phyloP scores from a whole-genome alignment of 2,888 invertebrate species.

The Drosophila maculinotata region DNA sequence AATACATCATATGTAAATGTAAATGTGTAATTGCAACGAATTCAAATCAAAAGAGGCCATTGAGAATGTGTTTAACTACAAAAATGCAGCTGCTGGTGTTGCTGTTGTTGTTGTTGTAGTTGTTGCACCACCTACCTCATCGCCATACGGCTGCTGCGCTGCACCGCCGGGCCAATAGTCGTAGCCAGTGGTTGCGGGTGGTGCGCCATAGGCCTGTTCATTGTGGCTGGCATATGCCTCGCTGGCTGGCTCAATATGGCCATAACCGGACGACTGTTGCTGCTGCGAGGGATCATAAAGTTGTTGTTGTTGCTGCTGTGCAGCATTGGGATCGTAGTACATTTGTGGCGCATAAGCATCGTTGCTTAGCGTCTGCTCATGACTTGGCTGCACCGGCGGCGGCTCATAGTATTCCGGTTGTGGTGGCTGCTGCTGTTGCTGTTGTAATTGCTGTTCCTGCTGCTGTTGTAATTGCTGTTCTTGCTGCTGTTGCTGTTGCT shows the following conservation, averaged over 20 bases:
- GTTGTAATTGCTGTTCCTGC: conserved; percentile 1
- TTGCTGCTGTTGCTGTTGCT: conserved; percentile 16
- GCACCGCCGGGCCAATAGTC: conserved; percentile 72
- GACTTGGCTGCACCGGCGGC: conserved; percentile 15
- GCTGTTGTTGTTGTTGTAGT: background rate
- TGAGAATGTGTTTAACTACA: conserved; percentile 25
- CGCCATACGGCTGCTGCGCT: conserved; percentile 65
- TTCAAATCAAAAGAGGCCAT: conserved; percentile 22
- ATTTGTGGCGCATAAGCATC: conserved; percentile 34
- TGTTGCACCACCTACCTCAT: conserved; percentile 66
- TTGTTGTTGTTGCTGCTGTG: conserved; percentile 12
- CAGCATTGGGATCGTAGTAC: conserved; percentile 52
- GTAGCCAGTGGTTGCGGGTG: conserved; percentile 49
- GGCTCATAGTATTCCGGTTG: conserved; percentile 42
- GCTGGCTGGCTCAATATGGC: conserved; percentile 37
- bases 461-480: conserved; percentile 21
- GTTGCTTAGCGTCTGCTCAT: conserved; percentile 29
- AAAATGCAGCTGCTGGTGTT: conserved; percentile 10
- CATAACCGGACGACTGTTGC: conserved; percentile 35
- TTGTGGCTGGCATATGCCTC: conserved; percentile 35
- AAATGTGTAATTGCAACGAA: conserved; percentile 8
- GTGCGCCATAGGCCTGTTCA: conserved; percentile 29
- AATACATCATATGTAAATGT: background rate
- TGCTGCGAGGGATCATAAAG: conserved; percentile 41
- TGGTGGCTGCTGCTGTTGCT: conserved; percentile 19